Base-by-base conservation (phyloP, 2,113 vertebrate species). In the Halcyon malimbica region DNA sequence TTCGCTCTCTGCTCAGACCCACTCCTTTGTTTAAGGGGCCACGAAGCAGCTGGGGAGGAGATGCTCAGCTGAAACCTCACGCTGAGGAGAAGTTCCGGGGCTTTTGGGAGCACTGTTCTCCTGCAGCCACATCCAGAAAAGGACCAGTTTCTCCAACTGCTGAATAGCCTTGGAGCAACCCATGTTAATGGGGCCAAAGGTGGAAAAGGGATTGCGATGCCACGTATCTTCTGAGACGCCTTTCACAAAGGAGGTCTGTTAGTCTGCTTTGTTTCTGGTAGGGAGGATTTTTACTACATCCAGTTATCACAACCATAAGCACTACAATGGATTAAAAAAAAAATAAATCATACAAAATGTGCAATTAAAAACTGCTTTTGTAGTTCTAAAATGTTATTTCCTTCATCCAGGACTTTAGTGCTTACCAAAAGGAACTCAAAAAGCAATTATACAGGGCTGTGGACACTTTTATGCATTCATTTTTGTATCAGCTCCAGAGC, bases 371-470 rank as follows among this genome's bases (percentile, higher is more conserved):
- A 16, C 41, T 35, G 21, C 24, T 6, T 48, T 57, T 83, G 57
- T 82, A 93, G 74, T 84, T 88, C 88, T 93, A 93, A 94, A 90
- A 94, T 73, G 71, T 63, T 92, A 95, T 87, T 96, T 93, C 86
- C 92, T 93, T 96, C 94, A 92, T 76, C 91, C 93, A 42, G 54
- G 93, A 92, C 74, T 75, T 82, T 51, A 87, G 86, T 87, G 80
- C 84, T 92, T 82, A 87, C 71, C 51, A 95, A 73, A 83, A 92
- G 85, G 90, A 50, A 87, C 46, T 75, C 37, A 70, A 78, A 51
- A 89, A 87, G 70, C 63, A 91, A 59, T 95, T 91, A 91, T 50
- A 71, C 42, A 62, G 29, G 33, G 29, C 10, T 96, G 81, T 71
- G 83, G 93, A 94, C 69, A 73, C 76, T 87, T 92, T 82, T 84